Base-by-base conservation (phyloP, 2,797 vertebrate genomes). In the Acrocephalus scirpaceus region DNA sequence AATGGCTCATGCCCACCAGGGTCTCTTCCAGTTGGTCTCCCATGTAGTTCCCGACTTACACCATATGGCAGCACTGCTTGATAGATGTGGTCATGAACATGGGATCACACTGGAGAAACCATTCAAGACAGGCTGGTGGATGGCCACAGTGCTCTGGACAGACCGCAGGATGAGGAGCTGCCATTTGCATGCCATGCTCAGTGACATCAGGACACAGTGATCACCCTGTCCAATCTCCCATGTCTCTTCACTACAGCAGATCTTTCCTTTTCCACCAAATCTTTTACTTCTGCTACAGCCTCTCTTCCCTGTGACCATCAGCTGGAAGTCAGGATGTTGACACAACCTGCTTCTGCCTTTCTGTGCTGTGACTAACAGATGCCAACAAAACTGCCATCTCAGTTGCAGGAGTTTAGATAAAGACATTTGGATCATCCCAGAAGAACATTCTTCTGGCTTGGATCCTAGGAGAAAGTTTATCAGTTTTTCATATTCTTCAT, bases 151-250 rank as follows among this genome's bases (percentile, higher is more conserved):
- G 25, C 47, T 85, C 56, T n/a, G n/a, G 38, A 22, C 58, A 85
- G 42, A 75, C 5, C 0, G 1, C 17, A 65, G 38, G 42, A 79
- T 16, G 26, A 40, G 26, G 20, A 66, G 14, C 11, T 16, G 5
- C 45, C 5, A 11, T 36, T 29, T 4, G 34, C 65, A 32, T 0
- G 0, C 48, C 20, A 23, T 60, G 13, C 42, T 83, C 0, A 0
- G 42, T 64, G 53, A 51, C 14, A 42, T 2, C 4, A 4, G 40
- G 56, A 60, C 26, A 60, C 18, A 11, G 4, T 11, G 11, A 76
- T 64, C 14, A 17, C 27, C 29, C 17, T 53, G 34, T 54, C 40
- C 61, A 61, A 4, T 26, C 11, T 66, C 44, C 60, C 16, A 47
- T 29, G 30, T 9, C n/a, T 80, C 47, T 50, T 85, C 11, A 53